Evolutionary conservation across 2,113 vertebrate genomes (phyloP), one percentile per base, ranked within the genome.

Genomic region (Plestiodon gilberti): DNA sequence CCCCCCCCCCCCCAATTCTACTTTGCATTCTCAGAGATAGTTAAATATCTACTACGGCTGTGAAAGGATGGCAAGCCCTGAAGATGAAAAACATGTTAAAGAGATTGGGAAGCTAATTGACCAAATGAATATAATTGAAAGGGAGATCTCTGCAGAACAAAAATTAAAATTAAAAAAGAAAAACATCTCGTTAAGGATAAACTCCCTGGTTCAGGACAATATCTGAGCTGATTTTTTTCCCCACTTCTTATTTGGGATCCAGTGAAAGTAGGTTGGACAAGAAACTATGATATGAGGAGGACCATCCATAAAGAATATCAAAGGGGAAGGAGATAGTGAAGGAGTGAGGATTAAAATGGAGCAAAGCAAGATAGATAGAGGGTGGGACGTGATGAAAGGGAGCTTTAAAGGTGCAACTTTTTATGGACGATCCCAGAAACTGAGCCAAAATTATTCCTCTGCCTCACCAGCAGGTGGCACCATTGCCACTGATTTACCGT

Each of bases 1-100:
- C n/a, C n/a, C n/a, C n/a, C n/a, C n/a, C n/a, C n/a, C 57, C 22
- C 57, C 28, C 0, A 90, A 52, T 92, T 91, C 94, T 90, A 95
- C 89, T 92, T 92, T 84, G 85, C 93, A 73, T 91, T 92, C 73
- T 91, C 69, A 81, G 71, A 90, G 61, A 70, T 69, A 57, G 80
- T 70, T 88, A 30, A 87, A 73, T 43, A 70, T 30, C 78, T 35
- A 77, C 25, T 84, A 83, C 23, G 85, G 59, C 83, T 87, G 33
- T 43, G 90, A 89, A 81, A 86, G 75, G 71, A 90, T 67, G 48
- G 43, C 10, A 91, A 89, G 43, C 71, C 77, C 79, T 48, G 43
- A 81, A n/a, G 40, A 59, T 40, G 76, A 79, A 89, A 80, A 85
- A 75, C 14, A 25, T 25, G 25, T 61, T 77, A 83, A 67, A 35